Conservation (phyloP, 2,888 invertebrate genomes). For the Agrochola lychnidis region DNA sequence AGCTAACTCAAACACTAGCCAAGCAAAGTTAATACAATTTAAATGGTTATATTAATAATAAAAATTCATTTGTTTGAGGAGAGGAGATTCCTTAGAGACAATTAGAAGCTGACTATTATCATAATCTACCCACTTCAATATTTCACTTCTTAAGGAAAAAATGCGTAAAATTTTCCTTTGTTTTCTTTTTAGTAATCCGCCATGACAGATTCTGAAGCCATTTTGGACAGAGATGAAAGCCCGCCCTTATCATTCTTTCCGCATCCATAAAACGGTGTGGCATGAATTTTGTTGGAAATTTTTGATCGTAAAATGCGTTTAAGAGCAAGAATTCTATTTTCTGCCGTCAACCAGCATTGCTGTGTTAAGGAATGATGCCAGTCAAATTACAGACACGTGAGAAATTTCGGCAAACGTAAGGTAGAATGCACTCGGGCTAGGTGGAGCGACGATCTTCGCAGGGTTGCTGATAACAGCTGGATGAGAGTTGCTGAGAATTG, state of each 20-base stretch:
- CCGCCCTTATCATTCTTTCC: conserved; percentile 16
- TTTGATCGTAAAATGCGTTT: neutral
- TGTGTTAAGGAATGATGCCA: neutral
- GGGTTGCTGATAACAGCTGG: neutral
- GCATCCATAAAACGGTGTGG: neutral
- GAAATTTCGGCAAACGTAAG: neutral
- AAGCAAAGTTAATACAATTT: no score
- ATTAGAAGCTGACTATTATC: neutral
- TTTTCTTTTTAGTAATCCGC: conserved; percentile 25
- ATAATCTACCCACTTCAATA: conserved; percentile 16
- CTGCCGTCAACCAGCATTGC: neutral
- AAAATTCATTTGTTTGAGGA: no score
- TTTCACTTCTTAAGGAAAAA: conserved; percentile 10
- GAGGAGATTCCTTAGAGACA: neutral
- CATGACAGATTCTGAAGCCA: conserved; percentile 30
- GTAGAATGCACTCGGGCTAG: neutral
- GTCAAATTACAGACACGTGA: neutral
- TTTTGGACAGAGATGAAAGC: conserved; percentile 5
- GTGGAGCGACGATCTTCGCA: neutral
- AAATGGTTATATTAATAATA: no score
- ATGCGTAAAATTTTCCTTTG: neutral
- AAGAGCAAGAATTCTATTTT: no score
- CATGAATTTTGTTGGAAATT: neutral
- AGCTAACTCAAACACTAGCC: no score
- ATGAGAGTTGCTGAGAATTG: neutral